Evolutionary conservation across 1,140 invertebrate species (phyloP), one percentile per base, ranked within the genome.

Genomic region (Dreissena rostriformis): DNA sequence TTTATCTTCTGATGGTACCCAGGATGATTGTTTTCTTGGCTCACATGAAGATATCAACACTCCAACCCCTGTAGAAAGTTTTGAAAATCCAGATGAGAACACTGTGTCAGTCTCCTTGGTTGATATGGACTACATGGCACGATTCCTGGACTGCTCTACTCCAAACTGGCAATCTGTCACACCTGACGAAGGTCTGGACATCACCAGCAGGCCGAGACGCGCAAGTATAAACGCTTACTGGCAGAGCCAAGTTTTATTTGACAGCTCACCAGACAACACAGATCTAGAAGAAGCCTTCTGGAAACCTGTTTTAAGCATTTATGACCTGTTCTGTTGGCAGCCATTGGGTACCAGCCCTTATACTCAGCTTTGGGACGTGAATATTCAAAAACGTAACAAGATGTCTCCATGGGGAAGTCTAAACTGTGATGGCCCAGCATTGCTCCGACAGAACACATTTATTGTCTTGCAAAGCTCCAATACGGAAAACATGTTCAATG

Each of bases 281-380:
- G 67, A 72, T 15, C 51, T 29, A 55, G n/a, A 84, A n/a, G 15
- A 53, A n/a, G 29, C 53, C 26, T 22, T 61, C 51, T n/a, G 22
- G 29, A 24, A 52, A n/a, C 39, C 70, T 53, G n/a, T 70, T 24
- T 24, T 17, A 70, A 24, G 66, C 19, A 12, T 72, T 22, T 24
- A 67, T 53, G 63, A 76, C 53, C 63, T 76, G n/a, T 39, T 57
- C n/a, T 74, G 71, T 29, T 85, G 71, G 66, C 72, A 86, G 66
- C 66, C 53, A 17, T 26, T 73, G 10, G 76, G 76, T 61, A 39
- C 17, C 11, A 78, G 76, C 57, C 70, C 51, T 24, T 73, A 84
- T 26, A 88, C 68, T 26, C 88, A 87, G 55, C 79, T 89, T 0
- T 89, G 88, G 88, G 85, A 89, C 87, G 88, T 89, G 5, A 89